Evolutionary conservation across 2,888 invertebrate species (phyloP).

Genomic region (Andrena flavipes): DNA sequence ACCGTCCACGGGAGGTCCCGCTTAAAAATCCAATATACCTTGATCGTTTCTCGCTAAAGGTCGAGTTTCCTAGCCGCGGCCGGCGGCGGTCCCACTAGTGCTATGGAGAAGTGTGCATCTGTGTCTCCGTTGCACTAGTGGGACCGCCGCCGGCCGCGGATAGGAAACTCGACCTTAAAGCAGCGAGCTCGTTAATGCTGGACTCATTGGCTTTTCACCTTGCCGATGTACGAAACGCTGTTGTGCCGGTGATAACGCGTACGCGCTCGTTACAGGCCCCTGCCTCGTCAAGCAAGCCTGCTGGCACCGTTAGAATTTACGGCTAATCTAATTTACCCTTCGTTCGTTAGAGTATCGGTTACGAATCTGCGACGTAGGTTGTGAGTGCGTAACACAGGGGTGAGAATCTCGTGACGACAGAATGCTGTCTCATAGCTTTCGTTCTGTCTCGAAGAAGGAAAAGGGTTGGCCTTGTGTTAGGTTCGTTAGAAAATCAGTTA

Average conservation of each 20-base stretch:
- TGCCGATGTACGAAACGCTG: not conserved
- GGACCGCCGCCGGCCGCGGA: too few relatives aligned
- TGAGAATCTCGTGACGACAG: not conserved
- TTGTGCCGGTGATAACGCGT: conserved; percentile 8
- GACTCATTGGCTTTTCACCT: conserved; percentile 18
- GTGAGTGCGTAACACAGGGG: not conserved
- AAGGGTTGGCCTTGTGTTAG: too few relatives aligned
- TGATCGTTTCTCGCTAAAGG: conserved; percentile 25
- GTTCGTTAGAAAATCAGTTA: not conserved
- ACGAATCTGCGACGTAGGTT: not conserved
- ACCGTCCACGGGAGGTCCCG: conserved; percentile 48
- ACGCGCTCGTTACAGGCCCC: conserved; percentile 7
- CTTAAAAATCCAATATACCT: conserved; percentile 69
- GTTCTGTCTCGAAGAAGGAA: too few relatives aligned
- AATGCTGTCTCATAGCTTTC: too few relatives aligned
- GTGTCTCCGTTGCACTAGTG: too few relatives aligned
- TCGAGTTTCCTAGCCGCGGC: too few relatives aligned
- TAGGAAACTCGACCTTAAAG: too few relatives aligned
- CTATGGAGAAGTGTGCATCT: too few relatives aligned
- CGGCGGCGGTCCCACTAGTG: too few relatives aligned
- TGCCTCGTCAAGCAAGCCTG: not conserved
- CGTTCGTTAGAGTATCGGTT: not conserved
- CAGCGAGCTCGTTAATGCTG: conserved; percentile 24
- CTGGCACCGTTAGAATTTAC: not conserved
- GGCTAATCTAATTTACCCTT: not conserved